These are phyloP conservation scores for Galagoides demidoff DNA, from an alignment of 2,797 vertebrate species.

Conservation along the genomic window DNA sequence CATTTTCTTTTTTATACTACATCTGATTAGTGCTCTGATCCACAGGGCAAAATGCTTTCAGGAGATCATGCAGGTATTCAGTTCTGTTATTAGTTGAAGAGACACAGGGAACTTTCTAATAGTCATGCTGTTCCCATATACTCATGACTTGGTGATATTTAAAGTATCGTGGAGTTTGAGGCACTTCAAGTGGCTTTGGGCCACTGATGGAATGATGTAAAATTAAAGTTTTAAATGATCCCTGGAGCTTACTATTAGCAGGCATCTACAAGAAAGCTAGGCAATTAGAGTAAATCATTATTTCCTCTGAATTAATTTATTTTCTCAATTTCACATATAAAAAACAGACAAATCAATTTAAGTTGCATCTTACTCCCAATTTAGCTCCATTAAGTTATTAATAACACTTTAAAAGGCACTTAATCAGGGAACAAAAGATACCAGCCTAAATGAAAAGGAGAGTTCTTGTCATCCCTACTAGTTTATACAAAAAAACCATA, in stretches of 20 bases:
- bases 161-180: slow-evolving; percentile 7
- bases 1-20: not conserved
- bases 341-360: slow-evolving; percentile 1
- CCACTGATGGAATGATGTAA: slow-evolving; percentile 15
- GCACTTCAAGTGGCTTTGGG: not conserved
- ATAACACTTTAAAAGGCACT: not conserved
- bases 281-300: slow-evolving; percentile 26
- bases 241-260: slow-evolving; percentile 18
- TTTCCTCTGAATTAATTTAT: slow-evolving; percentile 29
- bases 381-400: not conserved
- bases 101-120: slow-evolving; percentile 7
- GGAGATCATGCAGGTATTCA: not conserved
- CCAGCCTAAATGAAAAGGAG: not conserved
- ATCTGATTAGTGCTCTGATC: not conserved
- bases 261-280: slow-evolving; percentile 12
- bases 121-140: not conserved
- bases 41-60: not conserved
- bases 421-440: not conserved
- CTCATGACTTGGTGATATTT: not conserved
- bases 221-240: slow-evolving; percentile 57
- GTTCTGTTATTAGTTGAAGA: slow-evolving; percentile 13
- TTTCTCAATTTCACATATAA: slow-evolving; percentile 25
- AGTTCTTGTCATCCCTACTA: not conserved
- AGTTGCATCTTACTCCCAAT: not conserved
- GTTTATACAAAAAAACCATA: not conserved